Conservation (phyloP, 1,140 invertebrate species). For the Temnothorax longispinosus region DNA sequence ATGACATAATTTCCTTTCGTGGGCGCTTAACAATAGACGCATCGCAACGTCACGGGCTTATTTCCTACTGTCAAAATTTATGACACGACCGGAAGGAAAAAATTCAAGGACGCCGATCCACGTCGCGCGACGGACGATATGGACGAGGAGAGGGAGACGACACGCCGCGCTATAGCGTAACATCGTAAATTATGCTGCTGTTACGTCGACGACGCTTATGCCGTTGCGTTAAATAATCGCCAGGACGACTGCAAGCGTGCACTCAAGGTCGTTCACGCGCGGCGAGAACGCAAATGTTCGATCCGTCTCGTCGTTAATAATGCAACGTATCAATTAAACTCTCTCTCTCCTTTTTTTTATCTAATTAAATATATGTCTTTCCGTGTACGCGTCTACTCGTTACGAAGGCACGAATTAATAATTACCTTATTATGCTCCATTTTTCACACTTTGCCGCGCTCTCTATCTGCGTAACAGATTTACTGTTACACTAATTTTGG, state of each 20-base stretch:
- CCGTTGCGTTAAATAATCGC: conserved; percentile 71
- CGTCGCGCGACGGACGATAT: not conserved
- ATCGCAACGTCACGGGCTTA: conserved; percentile 16
- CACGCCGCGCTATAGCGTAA: conserved; percentile 47
- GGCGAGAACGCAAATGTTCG: conserved; percentile 11
- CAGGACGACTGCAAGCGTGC: conserved; percentile 34
- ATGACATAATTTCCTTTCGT: conserved; percentile 54
- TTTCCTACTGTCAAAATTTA: conserved; percentile 60
- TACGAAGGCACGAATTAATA: not conserved
- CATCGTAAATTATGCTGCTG: conserved; percentile 66
- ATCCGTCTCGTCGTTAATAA: conserved; percentile 2
- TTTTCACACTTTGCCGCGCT: not conserved
- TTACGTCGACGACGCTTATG: conserved; percentile 71
- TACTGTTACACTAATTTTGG: not conserved
- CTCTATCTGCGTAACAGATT: not conserved
- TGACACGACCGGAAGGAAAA: conserved; percentile 59
- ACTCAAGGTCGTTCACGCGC: conserved; percentile 54
- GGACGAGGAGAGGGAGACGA: not conserved
- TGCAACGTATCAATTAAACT: not conserved
- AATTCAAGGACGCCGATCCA: conserved; percentile 58
- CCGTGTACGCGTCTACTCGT: not conserved
- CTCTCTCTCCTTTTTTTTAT: not conserved
- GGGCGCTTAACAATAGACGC: conserved; percentile 36
- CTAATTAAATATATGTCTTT: not conserved
- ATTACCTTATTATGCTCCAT: not conserved